Evolutionary conservation across 2,888 invertebrate species (phyloP).

Genomic region (Leucophenga maculata): DNA sequence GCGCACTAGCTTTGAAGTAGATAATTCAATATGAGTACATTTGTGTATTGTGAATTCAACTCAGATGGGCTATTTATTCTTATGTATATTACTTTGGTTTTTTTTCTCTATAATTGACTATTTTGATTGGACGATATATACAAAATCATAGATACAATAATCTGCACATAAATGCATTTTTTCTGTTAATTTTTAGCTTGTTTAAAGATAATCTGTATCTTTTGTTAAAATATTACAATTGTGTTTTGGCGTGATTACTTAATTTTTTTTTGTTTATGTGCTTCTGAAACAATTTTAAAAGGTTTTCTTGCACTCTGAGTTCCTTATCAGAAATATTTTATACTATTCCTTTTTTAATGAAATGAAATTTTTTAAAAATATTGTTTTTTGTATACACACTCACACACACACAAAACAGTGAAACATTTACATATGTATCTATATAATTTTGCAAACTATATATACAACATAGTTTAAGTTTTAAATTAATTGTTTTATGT

Average conservation of each 20-base stretch:
- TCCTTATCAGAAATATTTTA: background rate
- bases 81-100: too few relatives aligned
- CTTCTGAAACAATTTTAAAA: background rate
- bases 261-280: background rate
- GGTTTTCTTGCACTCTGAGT: constrained; percentile 1
- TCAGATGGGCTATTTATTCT: too few relatives aligned
- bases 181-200: too few relatives aligned
- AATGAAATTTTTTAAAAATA: background rate
- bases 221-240: too few relatives aligned
- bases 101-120: too few relatives aligned
- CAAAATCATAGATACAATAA: too few relatives aligned
- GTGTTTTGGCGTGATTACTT: background rate
- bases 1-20: too few relatives aligned
- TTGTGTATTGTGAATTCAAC: too few relatives aligned
- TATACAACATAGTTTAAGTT: constrained; percentile 1
- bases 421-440: background rate
- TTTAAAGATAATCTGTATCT: too few relatives aligned
- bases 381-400: background rate
- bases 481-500: background rate
- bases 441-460: background rate
- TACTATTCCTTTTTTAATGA: background rate
- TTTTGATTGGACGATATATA: too few relatives aligned
- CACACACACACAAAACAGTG: background rate
- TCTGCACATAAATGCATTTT: too few relatives aligned
- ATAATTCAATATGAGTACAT: too few relatives aligned